A percentile compares a stretch with the other conserved stretches of the same genome.
Evolutionary conservation across 2,888 invertebrate genomes (phyloP).

Genomic region (Argynnis bischoffii): DNA sequence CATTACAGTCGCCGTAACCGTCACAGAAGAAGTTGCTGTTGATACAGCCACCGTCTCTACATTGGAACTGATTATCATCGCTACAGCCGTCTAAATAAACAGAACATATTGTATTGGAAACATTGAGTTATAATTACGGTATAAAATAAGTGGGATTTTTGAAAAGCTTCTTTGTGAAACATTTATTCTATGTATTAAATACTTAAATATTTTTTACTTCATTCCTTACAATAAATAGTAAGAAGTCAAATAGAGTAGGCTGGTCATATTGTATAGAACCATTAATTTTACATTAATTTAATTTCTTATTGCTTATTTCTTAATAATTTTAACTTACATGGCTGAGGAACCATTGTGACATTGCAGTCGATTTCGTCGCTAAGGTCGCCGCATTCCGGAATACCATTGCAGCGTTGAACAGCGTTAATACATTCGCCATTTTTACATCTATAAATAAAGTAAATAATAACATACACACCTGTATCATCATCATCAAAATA

Average conservation of each 20-base stretch:
- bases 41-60: slow-evolving; percentile 83
- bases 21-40: slow-evolving; percentile 84
- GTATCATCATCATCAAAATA: neutral
- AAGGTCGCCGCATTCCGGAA: slow-evolving; percentile 80
- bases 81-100: slow-evolving; percentile 51
- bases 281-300: too few species aligned
- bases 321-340: slow-evolving; percentile 48
- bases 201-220: neutral
- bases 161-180: too few species aligned
- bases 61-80: slow-evolving; percentile 53
- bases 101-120: neutral
- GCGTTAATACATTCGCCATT: slow-evolving; percentile 75
- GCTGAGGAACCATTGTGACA: slow-evolving; percentile 58
- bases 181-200: too few species aligned
- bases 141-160: neutral
- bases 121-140: neutral
- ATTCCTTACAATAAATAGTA: neutral
- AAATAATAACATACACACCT: slow-evolving; percentile 32
- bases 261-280: too few species aligned
- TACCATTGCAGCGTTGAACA: slow-evolving; percentile 80
- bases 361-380: slow-evolving; percentile 81
- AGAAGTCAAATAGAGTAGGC: too few species aligned
- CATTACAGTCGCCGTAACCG: slow-evolving; percentile 80
- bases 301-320: neutral
- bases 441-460: slow-evolving; percentile 62